These are phyloP conservation scores for Epinotia demarniana DNA, from an alignment of 2,888 invertebrate species.

Conservation along the genomic window DNA sequence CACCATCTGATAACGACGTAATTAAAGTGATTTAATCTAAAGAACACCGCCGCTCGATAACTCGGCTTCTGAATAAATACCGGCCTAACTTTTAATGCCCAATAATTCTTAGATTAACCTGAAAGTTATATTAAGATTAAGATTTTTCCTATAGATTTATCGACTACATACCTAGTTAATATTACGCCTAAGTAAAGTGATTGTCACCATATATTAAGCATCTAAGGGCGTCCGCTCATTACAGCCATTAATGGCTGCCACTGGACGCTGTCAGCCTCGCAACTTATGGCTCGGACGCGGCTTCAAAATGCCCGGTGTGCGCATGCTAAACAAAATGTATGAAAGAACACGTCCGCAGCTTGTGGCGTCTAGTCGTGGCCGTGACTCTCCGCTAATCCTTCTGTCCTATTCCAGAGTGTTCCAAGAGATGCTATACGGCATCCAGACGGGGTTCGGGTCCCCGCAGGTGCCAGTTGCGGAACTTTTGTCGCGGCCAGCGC, in stretches of 20 bases:
- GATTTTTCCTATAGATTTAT: not conserved
- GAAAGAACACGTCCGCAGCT: too few species aligned
- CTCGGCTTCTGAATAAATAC: not conserved
- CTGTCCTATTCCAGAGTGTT: conserved; percentile 87
- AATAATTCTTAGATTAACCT: not conserved
- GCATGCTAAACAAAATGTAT: too few species aligned
- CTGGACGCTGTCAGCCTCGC: too few species aligned
- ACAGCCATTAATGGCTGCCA: too few species aligned
- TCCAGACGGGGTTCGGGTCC: conserved; percentile 96
- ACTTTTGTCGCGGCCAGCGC: conserved; percentile 92
- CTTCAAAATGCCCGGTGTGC: too few species aligned
- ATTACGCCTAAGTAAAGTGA: too few species aligned
- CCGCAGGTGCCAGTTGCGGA: conserved; percentile 97
- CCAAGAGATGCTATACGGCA: conserved; percentile 97
- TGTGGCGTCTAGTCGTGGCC: too few species aligned
- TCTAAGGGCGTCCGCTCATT: too few species aligned
- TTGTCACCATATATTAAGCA: too few species aligned
- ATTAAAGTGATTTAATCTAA: not conserved
- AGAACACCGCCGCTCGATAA: too few species aligned
- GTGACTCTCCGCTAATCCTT: not conserved
- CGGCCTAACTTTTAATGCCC: not conserved
- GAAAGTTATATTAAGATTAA: not conserved
- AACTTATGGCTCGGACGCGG: too few species aligned
- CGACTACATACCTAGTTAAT: too few species aligned
- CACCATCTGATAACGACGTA: not conserved